phyloP scores from a whole-genome alignment of 2,113 vertebrate species.

The Mandrillus leucophaeus region DNA sequence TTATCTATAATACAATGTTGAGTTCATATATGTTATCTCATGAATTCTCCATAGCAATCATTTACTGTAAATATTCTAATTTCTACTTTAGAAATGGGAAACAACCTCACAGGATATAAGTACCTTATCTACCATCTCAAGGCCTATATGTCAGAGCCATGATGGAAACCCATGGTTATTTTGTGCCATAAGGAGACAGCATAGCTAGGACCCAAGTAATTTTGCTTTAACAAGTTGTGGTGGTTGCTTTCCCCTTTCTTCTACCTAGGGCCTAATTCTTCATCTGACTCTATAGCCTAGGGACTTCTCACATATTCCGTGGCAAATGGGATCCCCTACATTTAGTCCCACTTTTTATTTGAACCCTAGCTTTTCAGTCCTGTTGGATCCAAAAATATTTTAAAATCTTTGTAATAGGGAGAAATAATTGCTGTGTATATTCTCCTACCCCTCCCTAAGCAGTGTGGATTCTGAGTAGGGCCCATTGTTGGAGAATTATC shows the following conservation, averaged over 20 bases:
- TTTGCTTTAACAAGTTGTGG: not conserved
- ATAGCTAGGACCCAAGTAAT: not conserved
- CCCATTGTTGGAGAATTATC: not conserved
- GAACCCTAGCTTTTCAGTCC: not conserved
- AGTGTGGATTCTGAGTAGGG: not conserved
- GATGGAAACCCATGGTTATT: not conserved
- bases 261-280: too few relatives aligned
- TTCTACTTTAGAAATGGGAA: too few relatives aligned
- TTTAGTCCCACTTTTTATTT: not conserved
- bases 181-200: not conserved
- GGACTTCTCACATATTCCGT: not conserved
- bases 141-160: not conserved
- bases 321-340: not conserved
- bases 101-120: too few relatives aligned
- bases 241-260: not conserved
- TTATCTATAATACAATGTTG: not conserved
- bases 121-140: too few relatives aligned
- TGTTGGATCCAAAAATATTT: not conserved
- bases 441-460: not conserved
- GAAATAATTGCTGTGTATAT: not conserved
- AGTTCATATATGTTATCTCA: not conserved
- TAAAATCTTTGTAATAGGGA: not conserved
- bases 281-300: too few relatives aligned
- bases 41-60: too few relatives aligned
- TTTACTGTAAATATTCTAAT: too few relatives aligned